Base-by-base conservation (phyloP, 1,140 invertebrate genomes). In the Babylonia areolata region DNA sequence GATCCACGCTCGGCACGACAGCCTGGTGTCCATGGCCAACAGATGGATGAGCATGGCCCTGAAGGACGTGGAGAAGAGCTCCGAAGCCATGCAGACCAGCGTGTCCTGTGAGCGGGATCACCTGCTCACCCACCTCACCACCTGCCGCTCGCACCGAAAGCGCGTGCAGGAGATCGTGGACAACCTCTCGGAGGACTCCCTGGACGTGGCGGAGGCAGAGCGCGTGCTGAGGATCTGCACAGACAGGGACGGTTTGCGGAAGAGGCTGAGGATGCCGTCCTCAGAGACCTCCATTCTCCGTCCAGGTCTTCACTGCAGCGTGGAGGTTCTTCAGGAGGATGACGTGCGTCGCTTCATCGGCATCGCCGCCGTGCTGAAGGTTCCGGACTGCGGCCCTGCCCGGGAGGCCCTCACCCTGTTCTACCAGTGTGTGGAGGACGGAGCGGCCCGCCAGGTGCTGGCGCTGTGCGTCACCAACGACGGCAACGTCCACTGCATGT, bases 281-380 rank as follows among this genome's bases (percentile, higher is more conserved):
- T 31, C 46, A 3, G 39, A 64, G 3, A 28, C 39, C 69, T 39
- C 64, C 39, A 84, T 64, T 15, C 46, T 84, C 31, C 64, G 82
- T 15, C 82, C 69, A 31, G 82, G 64, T 17, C 40, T 84, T 0
- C 82, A 84, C 39, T 42, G 51, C 9, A 64, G 69, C n/a, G 15
- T 64, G 17, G 46, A 35, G 28, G 17, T 15, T 40, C 39, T 73
- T 37, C 37, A 35, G 33, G 82, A 73, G 9, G 64, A 42, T 15
- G 82, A 84, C 37, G 75, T 84, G 3, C 69, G 82, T 33, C 82
- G n/a, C 33, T 84, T 46, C 31, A 37, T 84, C 33, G 82, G 82
- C 12, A 12, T 28, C 37, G 64, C 82, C 12, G 37, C 69, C 28
- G 35, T 40, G 39, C 64, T 84, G 64, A 64, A 37, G 35, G 1